Conservation (phyloP, 2,888 invertebrate species). For the Oxyscelio sp. region DNA sequence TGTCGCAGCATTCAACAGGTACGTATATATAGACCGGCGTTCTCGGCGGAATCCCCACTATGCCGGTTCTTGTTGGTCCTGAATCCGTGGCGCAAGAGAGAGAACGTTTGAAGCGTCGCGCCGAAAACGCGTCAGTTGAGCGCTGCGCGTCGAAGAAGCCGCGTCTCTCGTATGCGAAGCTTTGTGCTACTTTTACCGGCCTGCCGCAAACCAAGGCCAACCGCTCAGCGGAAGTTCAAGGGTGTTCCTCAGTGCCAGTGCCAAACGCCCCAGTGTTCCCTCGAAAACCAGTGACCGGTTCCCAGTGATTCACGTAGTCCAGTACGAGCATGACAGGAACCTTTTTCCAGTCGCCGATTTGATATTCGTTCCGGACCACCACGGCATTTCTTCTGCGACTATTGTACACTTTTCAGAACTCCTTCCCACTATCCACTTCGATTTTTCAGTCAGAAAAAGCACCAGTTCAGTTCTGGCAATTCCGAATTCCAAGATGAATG, state of each 20-base stretch:
- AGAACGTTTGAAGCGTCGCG: conserved; percentile 56
- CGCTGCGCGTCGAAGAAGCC: conserved; percentile 52
- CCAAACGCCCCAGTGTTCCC: conserved; percentile 36
- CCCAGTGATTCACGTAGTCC: conserved; percentile 40
- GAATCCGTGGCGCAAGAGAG: conserved; percentile 29
- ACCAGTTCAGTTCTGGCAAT: no score
- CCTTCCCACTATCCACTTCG: background rate
- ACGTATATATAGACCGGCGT: conserved; percentile 55
- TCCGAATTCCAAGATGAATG: no score
- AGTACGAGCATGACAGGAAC: conserved; percentile 25
- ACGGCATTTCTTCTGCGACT: conserved; percentile 49
- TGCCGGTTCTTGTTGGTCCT: conserved; percentile 55
- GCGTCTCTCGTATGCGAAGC: conserved; percentile 20
- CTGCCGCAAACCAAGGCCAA: background rate
- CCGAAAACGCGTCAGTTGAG: conserved; percentile 62
- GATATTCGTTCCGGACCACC: conserved; percentile 40
- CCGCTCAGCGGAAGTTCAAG: conserved; percentile 18
- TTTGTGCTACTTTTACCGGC: background rate
- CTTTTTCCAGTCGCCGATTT: conserved; percentile 31
- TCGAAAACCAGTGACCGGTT: conserved; percentile 31
- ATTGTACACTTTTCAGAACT: conserved; percentile 12
- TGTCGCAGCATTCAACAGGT: conserved; percentile 69
- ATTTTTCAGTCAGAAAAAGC: no score
- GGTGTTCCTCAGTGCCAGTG: conserved; percentile 52
- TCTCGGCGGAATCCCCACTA: conserved; percentile 56